These are phyloP conservation scores for Muscicapa striata DNA, from an alignment of 2,797 vertebrate species.

Conservation along the genomic window DNA sequence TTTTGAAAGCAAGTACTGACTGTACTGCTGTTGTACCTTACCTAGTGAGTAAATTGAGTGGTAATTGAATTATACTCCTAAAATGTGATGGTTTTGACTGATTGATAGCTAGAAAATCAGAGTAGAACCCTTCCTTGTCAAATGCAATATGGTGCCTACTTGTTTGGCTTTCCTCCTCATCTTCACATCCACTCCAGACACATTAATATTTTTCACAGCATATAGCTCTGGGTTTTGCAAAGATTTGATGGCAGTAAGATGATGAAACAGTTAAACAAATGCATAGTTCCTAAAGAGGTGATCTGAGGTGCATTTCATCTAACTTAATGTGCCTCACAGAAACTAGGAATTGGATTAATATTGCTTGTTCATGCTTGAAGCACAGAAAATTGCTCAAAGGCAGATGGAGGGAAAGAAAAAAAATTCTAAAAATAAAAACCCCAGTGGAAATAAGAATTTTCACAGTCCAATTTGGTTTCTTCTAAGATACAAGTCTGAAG, in stretches of 20 bases:
- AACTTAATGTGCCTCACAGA: slow-evolving; percentile 76
- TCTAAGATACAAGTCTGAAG: slow-evolving; percentile 53
- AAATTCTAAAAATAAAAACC: slow-evolving; percentile 80
- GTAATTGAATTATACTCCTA: background rate
- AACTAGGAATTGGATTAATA: slow-evolving; percentile 80
- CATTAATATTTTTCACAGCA: background rate
- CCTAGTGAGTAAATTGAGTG: background rate
- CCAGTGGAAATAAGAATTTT: slow-evolving; percentile 76
- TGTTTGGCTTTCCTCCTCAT: background rate
- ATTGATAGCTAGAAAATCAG: background rate
- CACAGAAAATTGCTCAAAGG: slow-evolving; percentile 79
- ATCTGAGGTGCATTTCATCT: slow-evolving; percentile 64
- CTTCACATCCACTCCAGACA: background rate
- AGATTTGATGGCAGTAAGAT: background rate
- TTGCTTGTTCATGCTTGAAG: slow-evolving; percentile 81
- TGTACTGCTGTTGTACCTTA: background rate
- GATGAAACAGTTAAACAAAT: slow-evolving; percentile 70
- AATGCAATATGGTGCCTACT: background rate
- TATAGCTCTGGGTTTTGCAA: background rate
- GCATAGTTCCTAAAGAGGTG: slow-evolving; percentile 51
- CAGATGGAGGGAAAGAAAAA: slow-evolving; percentile 72
- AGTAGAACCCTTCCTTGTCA: background rate
- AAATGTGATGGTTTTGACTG: background rate
- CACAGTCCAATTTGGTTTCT: slow-evolving; percentile 69
- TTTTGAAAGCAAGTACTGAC: background rate